These are phyloP conservation scores for Gavia stellata DNA, from an alignment of 2,113 vertebrate genomes.

Conservation along the genomic window DNA sequence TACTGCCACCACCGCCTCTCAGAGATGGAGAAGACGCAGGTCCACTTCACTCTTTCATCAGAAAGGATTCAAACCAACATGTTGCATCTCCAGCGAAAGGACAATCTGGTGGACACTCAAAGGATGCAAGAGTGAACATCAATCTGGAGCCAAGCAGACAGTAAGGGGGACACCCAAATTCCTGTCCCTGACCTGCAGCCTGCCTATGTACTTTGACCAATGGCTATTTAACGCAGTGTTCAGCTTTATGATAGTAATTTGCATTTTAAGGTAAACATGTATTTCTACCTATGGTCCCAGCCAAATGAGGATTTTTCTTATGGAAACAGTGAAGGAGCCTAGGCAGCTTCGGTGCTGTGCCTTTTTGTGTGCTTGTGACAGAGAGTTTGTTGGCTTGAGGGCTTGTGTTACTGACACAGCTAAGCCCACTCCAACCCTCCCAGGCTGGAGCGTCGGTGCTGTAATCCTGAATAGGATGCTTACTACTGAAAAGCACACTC, in stretches of 20 bases:
- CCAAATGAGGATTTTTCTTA: constrained; percentile 12
- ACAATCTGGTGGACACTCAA: not conserved
- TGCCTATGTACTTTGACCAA: not conserved
- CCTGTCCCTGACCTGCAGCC: not conserved
- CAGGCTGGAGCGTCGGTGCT: not conserved
- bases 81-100: not conserved
- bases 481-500: constrained; percentile 17
- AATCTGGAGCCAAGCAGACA: not conserved
- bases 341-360: not conserved
- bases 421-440: not conserved
- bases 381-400: not conserved
- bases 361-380: not conserved
- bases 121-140: not conserved
- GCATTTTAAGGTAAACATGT: not conserved
- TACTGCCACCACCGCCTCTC: not conserved
- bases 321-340: not conserved
- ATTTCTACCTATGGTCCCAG: not conserved
- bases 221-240: not conserved
- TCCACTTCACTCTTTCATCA: not conserved
- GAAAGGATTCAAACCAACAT: not conserved
- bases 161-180: not conserved
- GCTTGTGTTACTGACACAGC: constrained; percentile 17
- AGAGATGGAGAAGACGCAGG: not conserved
- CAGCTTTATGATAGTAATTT: not conserved
- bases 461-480: constrained; percentile 33